Evolutionary conservation across 2,888 invertebrate species (phyloP).

Genomic region (Odontothrips loti): DNA sequence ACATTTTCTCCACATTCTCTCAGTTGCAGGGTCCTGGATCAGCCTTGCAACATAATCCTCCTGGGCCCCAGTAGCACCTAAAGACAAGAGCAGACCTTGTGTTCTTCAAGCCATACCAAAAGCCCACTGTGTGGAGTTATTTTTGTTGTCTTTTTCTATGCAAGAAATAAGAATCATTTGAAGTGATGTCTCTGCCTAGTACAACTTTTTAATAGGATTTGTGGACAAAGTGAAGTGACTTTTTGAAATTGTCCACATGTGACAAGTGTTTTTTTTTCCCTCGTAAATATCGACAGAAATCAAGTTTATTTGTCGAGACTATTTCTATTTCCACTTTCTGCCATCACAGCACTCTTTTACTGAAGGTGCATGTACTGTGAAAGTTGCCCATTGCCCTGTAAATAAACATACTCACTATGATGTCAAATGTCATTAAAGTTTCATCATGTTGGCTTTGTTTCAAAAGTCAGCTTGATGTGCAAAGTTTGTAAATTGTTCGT

Average conservation of each 20-base stretch:
- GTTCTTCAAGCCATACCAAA: conserved; percentile 25
- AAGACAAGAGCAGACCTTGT: conserved; percentile 2
- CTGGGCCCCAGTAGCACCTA: conserved; percentile 10
- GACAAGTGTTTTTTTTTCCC: neutral
- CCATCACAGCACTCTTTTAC: neutral
- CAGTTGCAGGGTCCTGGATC: conserved; percentile 13
- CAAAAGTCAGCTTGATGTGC: neutral
- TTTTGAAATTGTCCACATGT: neutral
- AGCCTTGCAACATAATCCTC: conserved; percentile 7
- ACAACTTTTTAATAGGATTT: conserved; percentile 6
- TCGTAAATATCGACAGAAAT: neutral
- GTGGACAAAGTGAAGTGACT: conserved; percentile 10
- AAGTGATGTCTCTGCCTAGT: conserved; percentile 22
- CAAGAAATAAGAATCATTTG: conserved; percentile 4
- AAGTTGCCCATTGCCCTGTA: conserved; percentile 13
- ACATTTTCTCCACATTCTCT: neutral
- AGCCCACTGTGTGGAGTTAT: conserved; percentile 18
- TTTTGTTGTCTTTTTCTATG: conserved; percentile 21
- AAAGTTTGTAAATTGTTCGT: conserved; percentile 6
- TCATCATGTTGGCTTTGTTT: conserved; percentile 13
- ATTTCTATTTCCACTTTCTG: neutral
- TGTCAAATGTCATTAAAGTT: conserved; percentile 8
- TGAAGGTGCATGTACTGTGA: conserved; percentile 15
- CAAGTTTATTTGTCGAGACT: neutral
- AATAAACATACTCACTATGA: conserved; percentile 25